phyloP scores from a whole-genome alignment of 1,140 invertebrate genomes.

The Venustaconcha ellipsiformis region DNA sequence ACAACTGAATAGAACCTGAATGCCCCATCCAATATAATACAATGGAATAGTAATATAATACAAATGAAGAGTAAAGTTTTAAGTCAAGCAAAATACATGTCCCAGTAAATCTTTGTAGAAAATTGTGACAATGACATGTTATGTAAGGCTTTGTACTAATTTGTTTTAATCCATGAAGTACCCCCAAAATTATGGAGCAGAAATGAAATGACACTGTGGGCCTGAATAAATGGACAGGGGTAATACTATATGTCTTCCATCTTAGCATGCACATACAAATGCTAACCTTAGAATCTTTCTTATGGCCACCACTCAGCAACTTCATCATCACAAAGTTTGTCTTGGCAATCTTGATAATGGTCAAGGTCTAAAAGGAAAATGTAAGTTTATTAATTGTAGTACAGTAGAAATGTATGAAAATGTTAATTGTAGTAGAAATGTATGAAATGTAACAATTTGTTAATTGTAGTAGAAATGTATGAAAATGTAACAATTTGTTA shows the following conservation, averaged over 20 bases:
- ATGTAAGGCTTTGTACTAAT: background rate
- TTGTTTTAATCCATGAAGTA: background rate
- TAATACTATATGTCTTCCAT: background rate
- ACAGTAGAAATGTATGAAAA: background rate
- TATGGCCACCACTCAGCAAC: conserved; percentile 89
- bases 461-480: too few relatives aligned
- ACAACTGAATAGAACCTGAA: too few relatives aligned
- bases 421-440: background rate
- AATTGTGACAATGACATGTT: background rate
- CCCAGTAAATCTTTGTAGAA: background rate
- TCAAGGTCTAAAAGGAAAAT: conserved; percentile 78
- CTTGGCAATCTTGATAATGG: conserved; percentile 89
- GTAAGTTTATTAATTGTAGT: background rate
- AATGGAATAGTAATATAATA: too few relatives aligned
- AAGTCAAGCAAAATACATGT: too few relatives aligned
- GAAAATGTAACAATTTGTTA: too few relatives aligned
- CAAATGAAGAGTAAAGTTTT: too few relatives aligned
- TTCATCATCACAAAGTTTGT: conserved; percentile 96
- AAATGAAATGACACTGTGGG: background rate
- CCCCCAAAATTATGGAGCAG: background rate
- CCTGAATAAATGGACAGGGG: background rate
- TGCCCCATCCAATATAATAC: too few relatives aligned
- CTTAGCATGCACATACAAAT: background rate
- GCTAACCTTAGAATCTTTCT: conserved; percentile 78
- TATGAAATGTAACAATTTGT: too few relatives aligned